Conservation (phyloP, 2,888 invertebrate genomes). For the Petrolisthes cinctipes region DNA sequence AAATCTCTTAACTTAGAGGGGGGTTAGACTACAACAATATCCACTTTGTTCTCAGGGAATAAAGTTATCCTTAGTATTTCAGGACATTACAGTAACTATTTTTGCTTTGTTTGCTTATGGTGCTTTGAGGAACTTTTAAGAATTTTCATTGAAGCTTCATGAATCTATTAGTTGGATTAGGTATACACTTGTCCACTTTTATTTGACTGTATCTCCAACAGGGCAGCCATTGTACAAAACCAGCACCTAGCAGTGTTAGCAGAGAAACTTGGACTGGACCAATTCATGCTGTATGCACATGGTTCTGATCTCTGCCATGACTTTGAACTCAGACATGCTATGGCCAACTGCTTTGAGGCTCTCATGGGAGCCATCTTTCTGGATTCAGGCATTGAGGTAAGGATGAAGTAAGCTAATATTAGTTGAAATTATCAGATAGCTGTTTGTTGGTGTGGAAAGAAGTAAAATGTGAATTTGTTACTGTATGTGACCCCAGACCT, state of each 20-base stretch:
- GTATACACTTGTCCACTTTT: too few relatives aligned
- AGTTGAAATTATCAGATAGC: neutral
- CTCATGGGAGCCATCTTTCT: constrained; percentile 96
- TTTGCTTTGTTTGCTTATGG: neutral
- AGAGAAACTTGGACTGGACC: constrained; percentile 88
- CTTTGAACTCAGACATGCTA: constrained; percentile 94
- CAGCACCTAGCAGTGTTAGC: constrained; percentile 95
- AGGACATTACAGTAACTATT: neutral
- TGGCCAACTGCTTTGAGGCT: constrained; percentile 99
- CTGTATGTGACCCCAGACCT: neutral
- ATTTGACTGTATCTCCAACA: neutral
- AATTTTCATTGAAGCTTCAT: too few relatives aligned
- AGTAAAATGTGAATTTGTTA: neutral
- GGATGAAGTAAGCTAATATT: neutral
- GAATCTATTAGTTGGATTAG: too few relatives aligned
- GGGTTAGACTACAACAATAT: too few relatives aligned
- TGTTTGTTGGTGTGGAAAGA: neutral
- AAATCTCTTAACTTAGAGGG: too few relatives aligned
- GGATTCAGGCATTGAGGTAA: constrained; percentile 87
- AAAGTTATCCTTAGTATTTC: too few relatives aligned
- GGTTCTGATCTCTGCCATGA: constrained; percentile 98
- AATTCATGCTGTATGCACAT: constrained; percentile 97
- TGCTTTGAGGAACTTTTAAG: too few relatives aligned
- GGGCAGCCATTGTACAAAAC: constrained; percentile 96
- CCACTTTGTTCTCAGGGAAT: too few relatives aligned